Percentiles rank a stretch among this genome's conserved stretches.
phyloP scores from a whole-genome alignment of 2,113 vertebrate species.

The Dicerorhinus sumatrensis region DNA sequence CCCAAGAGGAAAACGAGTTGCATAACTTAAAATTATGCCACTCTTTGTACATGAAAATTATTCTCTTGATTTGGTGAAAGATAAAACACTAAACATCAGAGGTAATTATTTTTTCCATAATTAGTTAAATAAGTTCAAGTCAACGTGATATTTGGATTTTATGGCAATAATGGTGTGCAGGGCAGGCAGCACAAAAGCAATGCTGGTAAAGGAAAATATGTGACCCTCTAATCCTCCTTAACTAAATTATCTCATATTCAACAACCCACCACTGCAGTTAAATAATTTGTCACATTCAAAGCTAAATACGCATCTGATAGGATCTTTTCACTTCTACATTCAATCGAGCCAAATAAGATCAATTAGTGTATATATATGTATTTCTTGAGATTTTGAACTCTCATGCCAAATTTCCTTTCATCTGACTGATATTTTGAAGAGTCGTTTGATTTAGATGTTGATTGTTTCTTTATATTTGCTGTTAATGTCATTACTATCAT shows the following conservation, averaged over 20 bases:
- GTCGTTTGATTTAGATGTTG: not conserved
- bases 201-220: not conserved
- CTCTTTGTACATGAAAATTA: not conserved
- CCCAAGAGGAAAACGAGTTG: not conserved
- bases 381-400: not conserved
- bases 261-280: too few relatives aligned
- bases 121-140: not conserved
- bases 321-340: not conserved
- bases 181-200: not conserved
- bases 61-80: conserved; percentile 14
- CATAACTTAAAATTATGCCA: not conserved
- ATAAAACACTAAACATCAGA: not conserved
- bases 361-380: not conserved
- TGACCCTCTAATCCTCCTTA: not conserved
- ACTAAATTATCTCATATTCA: not conserved
- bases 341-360: not conserved
- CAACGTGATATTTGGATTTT: not conserved
- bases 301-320: not conserved
- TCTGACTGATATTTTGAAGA: not conserved
- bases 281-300: not conserved
- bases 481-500: not conserved
- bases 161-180: not conserved
- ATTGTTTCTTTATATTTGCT: not conserved
- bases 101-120: not conserved
- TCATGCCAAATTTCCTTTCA: not conserved